Conservation (phyloP, 2,797 vertebrate genomes). For the Triplophysa bombifrons region DNA sequence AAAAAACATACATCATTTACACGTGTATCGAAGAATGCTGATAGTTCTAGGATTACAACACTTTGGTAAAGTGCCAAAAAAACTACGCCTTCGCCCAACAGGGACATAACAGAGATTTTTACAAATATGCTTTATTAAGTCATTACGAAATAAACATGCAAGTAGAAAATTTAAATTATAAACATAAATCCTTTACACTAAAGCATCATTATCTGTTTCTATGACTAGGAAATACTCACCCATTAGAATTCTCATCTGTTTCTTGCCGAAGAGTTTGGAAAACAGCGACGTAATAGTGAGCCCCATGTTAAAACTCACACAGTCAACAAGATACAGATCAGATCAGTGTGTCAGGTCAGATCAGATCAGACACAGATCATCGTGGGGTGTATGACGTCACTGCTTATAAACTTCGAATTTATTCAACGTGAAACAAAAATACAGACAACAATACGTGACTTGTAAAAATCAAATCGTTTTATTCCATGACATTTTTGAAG, state of each 20-base stretch:
- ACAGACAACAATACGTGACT: neutral
- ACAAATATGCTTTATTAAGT: too few relatives aligned
- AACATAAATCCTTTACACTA: neutral
- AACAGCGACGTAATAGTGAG: conserved; percentile 82
- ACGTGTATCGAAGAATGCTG: too few relatives aligned
- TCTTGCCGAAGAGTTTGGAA: conserved; percentile 83
- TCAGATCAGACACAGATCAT: neutral
- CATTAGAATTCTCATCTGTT: conserved; percentile 87
- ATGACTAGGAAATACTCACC: conserved; percentile 62
- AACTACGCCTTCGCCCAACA: too few relatives aligned
- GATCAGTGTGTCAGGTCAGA: neutral
- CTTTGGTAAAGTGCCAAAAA: too few relatives aligned
- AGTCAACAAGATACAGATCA: neutral
- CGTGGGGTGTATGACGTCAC: neutral
- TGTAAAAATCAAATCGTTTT: neutral
- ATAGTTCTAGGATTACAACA: too few relatives aligned
- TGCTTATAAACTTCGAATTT: neutral
- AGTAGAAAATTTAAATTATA: neutral
- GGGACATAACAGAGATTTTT: too few relatives aligned
- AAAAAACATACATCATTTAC: too few relatives aligned
- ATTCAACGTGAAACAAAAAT: neutral
- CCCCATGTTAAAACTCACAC: conserved; percentile 68
- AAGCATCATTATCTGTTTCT: neutral
- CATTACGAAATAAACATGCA: too few relatives aligned
- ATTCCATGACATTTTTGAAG: too few relatives aligned